Percentiles rank a stretch among this genome's conserved stretches.
These are phyloP conservation scores for Anniella stebbinsi DNA, from an alignment of 2,797 vertebrate genomes.

Conservation along the genomic window DNA sequence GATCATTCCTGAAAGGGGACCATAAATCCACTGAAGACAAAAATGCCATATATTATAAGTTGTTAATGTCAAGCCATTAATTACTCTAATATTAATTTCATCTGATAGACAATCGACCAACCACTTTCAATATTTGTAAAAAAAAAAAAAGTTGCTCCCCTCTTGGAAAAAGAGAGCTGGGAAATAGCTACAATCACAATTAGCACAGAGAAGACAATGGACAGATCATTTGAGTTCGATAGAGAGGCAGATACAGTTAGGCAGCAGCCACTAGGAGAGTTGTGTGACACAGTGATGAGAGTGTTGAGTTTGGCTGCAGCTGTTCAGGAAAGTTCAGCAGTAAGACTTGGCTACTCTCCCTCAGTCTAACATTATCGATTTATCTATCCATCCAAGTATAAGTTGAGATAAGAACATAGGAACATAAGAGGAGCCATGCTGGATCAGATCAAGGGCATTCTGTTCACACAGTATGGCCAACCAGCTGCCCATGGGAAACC, in stretches of 20 bases:
- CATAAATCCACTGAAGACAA: neutral
- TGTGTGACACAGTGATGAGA: neutral
- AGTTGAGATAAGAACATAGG: neutral
- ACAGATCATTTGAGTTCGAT: neutral
- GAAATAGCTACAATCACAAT: neutral
- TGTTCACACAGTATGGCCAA: no score
- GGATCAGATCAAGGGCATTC: no score
- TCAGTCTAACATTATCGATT: neutral
- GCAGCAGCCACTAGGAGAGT: neutral
- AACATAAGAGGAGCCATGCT: no score
- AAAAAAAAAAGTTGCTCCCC: neutral
- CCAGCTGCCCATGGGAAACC: no score
- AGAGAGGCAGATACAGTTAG: neutral
- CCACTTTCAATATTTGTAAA: neutral
- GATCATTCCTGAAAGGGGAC: neutral
- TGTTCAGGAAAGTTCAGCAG: neutral
- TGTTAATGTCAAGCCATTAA: neutral
- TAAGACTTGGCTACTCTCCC: neutral
- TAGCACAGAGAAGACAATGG: neutral
- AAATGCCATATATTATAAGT: neutral
- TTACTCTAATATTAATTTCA: neutral
- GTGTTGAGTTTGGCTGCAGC: neutral
- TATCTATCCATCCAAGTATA: neutral
- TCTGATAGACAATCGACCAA: neutral
- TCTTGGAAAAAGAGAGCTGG: neutral